Percentiles rank a stretch among this genome's conserved stretches.
Conservation (phyloP, 2,113 vertebrate genomes). For the Lepisosteus osseus region DNA sequence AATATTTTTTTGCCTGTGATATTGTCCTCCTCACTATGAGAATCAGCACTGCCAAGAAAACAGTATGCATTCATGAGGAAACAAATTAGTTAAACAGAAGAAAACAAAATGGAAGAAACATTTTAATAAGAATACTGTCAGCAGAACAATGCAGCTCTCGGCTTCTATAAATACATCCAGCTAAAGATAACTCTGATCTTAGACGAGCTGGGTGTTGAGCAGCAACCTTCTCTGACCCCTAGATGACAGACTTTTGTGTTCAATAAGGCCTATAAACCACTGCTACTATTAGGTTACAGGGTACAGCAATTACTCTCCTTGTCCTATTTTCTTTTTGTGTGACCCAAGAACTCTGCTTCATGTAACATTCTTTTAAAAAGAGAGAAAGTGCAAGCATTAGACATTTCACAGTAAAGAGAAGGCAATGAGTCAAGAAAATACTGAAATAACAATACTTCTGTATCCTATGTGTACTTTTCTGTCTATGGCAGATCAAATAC, state of each 20-base stretch:
- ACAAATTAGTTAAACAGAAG: too few relatives aligned
- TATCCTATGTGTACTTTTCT: too few relatives aligned
- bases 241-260: conserved; percentile 7
- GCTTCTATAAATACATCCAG: conserved; percentile 30
- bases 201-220: neutral
- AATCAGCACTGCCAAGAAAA: too few relatives aligned
- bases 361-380: neutral
- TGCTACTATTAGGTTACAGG: conserved; percentile 24
- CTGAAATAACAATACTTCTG: too few relatives aligned
- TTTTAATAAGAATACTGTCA: conserved; percentile 29
- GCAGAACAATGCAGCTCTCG: conserved; percentile 25
- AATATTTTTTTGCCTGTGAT: too few relatives aligned
- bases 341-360: conserved; percentile 13
- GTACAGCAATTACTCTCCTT: conserved; percentile 16
- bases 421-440: too few relatives aligned
- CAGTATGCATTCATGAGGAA: too few relatives aligned
- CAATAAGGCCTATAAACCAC: conserved; percentile 13
- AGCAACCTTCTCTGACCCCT: conserved; percentile 16
- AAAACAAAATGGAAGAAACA: neutral
- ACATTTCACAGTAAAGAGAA: neutral
- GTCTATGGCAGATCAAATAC: too few relatives aligned
- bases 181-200: conserved; percentile 28
- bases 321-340: neutral
- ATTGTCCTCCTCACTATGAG: too few relatives aligned
- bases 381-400: neutral